A percentile compares a stretch with the other conserved stretches of the same genome.
These are phyloP conservation scores for Diorhabda elongata DNA, from an alignment of 1,140 invertebrate species.

Conservation along the genomic window DNA sequence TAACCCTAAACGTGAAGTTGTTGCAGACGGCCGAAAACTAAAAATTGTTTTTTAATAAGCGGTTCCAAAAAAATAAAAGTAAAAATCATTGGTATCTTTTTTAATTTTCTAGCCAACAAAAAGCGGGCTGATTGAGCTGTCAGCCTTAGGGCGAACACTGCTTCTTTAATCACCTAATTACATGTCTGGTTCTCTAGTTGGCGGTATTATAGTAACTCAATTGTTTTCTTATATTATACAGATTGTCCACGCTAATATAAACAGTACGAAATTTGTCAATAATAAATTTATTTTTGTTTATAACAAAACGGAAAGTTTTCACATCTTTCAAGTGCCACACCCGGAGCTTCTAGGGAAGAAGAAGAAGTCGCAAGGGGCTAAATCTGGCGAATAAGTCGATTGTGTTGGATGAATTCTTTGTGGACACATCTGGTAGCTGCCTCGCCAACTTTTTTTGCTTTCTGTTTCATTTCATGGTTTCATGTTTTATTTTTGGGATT, in stretches of 20 bases:
- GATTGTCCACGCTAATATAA: neutral
- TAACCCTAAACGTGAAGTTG: conserved; percentile 25
- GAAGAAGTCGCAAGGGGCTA: too few species aligned
- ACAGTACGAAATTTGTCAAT: too few species aligned
- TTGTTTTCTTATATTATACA: conserved; percentile 31
- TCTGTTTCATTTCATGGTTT: too few species aligned
- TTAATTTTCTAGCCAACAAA: conserved; percentile 30
- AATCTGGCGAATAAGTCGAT: too few species aligned
- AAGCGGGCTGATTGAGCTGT: conserved; percentile 40
- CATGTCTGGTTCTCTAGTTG: conserved; percentile 38
- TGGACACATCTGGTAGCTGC: too few species aligned
- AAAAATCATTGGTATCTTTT: conserved; percentile 34
- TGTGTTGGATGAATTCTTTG: too few species aligned
- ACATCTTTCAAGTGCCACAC: too few species aligned
- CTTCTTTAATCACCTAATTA: conserved; percentile 41
- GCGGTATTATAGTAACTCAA: conserved; percentile 37
- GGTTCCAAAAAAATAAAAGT: conserved; percentile 34
- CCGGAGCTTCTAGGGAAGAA: too few species aligned
- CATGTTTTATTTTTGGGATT: too few species aligned
- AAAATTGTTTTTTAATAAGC: conserved; percentile 41
- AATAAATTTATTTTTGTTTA: too few species aligned
- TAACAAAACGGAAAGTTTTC: too few species aligned
- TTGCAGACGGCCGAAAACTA: conserved; percentile 24
- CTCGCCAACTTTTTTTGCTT: too few species aligned
- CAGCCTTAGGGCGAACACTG: conserved; percentile 37